Evolutionary conservation across 2,797 vertebrate genomes (phyloP).

Genomic region (Sciurus carolinensis): DNA sequence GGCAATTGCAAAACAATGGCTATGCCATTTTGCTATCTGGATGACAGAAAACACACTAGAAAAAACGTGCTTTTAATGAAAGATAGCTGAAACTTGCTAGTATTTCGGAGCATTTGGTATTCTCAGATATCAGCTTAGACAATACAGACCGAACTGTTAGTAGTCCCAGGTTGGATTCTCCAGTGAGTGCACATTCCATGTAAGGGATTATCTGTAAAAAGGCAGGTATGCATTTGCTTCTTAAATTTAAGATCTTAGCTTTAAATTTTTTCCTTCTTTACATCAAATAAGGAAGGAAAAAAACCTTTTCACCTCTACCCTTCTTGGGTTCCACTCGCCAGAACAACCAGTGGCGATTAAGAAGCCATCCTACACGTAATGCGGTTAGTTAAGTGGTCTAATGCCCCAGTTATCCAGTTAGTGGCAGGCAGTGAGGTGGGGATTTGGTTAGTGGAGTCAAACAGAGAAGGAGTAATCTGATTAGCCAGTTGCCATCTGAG

Average conservation of each 20-base stretch:
- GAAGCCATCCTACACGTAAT: constrained; percentile 32
- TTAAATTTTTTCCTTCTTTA: not conserved
- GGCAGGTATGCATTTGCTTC: not conserved
- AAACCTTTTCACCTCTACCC: not conserved
- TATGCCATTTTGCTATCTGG: constrained; percentile 12
- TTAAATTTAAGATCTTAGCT: constrained; percentile 24
- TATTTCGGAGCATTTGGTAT: constrained; percentile 32
- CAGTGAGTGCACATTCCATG: not conserved
- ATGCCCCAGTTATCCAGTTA: constrained; percentile 53
- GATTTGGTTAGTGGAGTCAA: constrained; percentile 68
- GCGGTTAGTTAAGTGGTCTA: constrained; percentile 48
- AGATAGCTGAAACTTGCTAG: not conserved
- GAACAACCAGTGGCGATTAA: constrained; percentile 26
- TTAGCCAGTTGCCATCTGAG: constrained; percentile 52
- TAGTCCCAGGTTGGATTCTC: not conserved
- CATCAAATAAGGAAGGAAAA: constrained; percentile 26
- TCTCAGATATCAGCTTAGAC: not conserved
- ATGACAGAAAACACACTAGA: constrained; percentile 50
- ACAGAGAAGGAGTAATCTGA: constrained; percentile 51
- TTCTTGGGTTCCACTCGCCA: not conserved
- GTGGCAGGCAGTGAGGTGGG: constrained; percentile 32
- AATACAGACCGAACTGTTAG: not conserved
- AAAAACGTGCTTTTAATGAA: constrained; percentile 67
- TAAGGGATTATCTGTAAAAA: constrained; percentile 28
- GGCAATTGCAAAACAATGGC: constrained; percentile 44